These are phyloP conservation scores for Dione juno DNA, from an alignment of 2,888 invertebrate species.

Conservation along the genomic window DNA sequence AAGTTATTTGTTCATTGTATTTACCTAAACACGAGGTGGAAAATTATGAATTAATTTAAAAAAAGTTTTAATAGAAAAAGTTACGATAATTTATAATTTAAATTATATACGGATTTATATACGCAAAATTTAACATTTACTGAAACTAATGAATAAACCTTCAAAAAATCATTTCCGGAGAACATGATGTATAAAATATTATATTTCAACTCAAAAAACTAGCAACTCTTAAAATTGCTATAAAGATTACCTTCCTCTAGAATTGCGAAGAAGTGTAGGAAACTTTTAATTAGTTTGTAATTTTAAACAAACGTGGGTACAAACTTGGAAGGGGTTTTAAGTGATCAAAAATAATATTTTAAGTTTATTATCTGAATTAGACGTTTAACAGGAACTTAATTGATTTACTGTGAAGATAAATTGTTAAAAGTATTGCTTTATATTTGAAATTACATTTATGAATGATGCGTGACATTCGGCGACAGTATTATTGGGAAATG, in stretches of 20 bases:
- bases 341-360: constrained; percentile 5
- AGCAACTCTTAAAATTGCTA: constrained; percentile 4
- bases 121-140: too few relatives aligned
- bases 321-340: neutral
- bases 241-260: constrained; percentile 10
- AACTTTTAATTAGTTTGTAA: constrained; percentile 25
- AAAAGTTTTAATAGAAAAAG: too few relatives aligned
- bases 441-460: neutral
- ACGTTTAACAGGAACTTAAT: neutral
- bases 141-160: too few relatives aligned
- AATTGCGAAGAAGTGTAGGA: constrained; percentile 5
- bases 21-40: too few relatives aligned
- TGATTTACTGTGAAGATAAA: neutral
- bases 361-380: constrained; percentile 2
- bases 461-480: neutral
- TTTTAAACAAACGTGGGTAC: constrained; percentile 12
- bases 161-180: too few relatives aligned
- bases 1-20: too few relatives aligned
- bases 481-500: neutral
- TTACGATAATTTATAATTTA: too few relatives aligned
- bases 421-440: neutral
- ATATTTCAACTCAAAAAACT: constrained; percentile 2
- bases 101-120: too few relatives aligned
- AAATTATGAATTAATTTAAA: too few relatives aligned
- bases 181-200: too few relatives aligned